Conservation (phyloP, 2,113 vertebrate species). For the Delphinapterus leucas region DNA sequence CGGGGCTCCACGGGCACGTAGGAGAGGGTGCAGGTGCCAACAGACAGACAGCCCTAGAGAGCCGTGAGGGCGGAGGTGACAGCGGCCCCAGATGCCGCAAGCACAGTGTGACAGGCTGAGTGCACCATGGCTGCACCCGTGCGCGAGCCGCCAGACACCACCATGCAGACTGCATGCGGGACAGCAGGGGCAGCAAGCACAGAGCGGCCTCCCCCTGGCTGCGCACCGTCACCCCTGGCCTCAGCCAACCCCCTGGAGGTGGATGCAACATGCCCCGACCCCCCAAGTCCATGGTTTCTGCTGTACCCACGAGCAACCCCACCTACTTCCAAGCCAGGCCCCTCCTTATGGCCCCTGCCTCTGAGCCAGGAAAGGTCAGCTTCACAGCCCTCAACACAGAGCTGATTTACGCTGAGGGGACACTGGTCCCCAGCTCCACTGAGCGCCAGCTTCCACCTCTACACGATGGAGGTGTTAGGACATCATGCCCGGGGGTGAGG, state of each 20-base stretch:
- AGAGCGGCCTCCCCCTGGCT: constrained; percentile 2
- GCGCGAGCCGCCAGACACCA: background rate
- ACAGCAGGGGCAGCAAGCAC: constrained; percentile 59
- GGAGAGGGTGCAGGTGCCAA: background rate
- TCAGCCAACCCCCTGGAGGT: background rate
- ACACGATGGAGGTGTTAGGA: background rate
- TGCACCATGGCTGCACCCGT: background rate
- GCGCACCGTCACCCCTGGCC: background rate
- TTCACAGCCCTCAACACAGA: accelerated
- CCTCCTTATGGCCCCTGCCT: background rate
- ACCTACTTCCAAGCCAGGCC: background rate
- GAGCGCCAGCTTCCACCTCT: background rate
- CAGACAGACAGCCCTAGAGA: constrained; percentile 5
- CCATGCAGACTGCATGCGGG: constrained; percentile 60
- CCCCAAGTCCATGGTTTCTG: constrained; percentile 44
- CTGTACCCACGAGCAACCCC: background rate
- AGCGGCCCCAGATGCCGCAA: background rate
- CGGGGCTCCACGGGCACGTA: background rate
- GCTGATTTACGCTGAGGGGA: background rate
- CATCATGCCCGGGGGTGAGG: background rate
- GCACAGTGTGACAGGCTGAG: background rate
- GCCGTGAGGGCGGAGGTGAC: background rate
- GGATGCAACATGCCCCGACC: background rate
- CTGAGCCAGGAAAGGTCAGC: background rate
- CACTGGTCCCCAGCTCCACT: background rate